phyloP scores from a whole-genome alignment of 2,113 vertebrate genomes.

The Ammodytes marinus region DNA sequence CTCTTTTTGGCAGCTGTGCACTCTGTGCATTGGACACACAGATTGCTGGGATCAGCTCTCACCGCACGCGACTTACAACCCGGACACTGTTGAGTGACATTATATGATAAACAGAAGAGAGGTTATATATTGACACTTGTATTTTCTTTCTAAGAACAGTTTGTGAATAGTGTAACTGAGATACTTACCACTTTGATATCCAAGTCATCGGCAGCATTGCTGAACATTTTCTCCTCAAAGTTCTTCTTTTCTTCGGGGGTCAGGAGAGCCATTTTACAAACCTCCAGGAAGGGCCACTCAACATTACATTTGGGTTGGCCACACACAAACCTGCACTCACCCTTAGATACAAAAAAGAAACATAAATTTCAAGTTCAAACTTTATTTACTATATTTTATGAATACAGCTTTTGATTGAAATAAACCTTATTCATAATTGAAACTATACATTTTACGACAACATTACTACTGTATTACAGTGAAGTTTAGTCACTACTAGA shows the following conservation, averaged over 20 bases:
- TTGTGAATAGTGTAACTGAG: background rate
- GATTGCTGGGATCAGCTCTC: background rate
- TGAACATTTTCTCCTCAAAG: constrained; percentile 39
- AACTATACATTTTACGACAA: too few relatives aligned
- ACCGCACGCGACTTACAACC: background rate
- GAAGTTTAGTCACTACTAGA: too few relatives aligned
- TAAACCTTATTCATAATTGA: too few relatives aligned
- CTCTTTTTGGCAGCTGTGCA: constrained; percentile 7
- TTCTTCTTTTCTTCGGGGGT: constrained; percentile 19
- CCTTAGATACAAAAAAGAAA: constrained; percentile 15
- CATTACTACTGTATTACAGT: too few relatives aligned
- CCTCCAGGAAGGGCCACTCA: constrained; percentile 51
- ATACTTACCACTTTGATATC: constrained; percentile 31
- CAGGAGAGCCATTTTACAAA: constrained; percentile 64
- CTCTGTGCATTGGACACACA: background rate
- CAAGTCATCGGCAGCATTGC: background rate
- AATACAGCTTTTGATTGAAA: too few relatives aligned
- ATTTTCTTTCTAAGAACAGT: background rate
- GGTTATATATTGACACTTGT: background rate
- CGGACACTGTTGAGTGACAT: constrained; percentile 38
- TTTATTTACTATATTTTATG: too few relatives aligned
- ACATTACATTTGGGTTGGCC: constrained; percentile 6
- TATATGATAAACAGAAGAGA: too few relatives aligned
- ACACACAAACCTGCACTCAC: constrained; percentile 33
- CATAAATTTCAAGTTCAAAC: too few relatives aligned